Conservation (phyloP, 2,888 invertebrate species). For the Yponomeuta sedellus region DNA sequence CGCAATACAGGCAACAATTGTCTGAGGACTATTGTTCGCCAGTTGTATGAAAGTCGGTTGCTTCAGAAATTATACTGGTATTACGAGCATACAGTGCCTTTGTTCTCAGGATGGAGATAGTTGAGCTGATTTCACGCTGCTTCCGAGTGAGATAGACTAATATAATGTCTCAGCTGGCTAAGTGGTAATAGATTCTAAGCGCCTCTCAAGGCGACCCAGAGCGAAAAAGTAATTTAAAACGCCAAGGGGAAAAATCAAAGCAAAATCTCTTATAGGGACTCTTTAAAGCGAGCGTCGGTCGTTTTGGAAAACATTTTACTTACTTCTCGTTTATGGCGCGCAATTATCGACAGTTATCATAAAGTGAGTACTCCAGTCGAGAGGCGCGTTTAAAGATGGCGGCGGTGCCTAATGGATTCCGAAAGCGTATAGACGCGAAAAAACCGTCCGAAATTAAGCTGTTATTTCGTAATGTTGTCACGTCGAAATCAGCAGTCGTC, state of each 20-base stretch:
- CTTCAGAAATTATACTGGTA: not conserved
- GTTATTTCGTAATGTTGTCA: constrained; percentile 37
- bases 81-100: not conserved
- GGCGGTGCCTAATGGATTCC: constrained; percentile 34
- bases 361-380: not conserved
- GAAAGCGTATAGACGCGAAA: constrained; percentile 34
- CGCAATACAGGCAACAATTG: not conserved
- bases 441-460: constrained; percentile 40
- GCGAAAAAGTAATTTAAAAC: constrained; percentile 3
- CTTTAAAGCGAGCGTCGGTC: not conserved
- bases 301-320: not conserved
- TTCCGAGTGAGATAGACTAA: not conserved
- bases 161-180: not conserved
- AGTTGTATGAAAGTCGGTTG: not conserved
- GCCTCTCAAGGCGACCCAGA: not conserved
- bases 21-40: not conserved
- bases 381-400: constrained; percentile 4
- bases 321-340: not conserved
- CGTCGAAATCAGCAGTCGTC: constrained; percentile 26
- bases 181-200: not conserved
- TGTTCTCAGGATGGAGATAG: not conserved
- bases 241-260: constrained; percentile 4
- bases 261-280: not conserved
- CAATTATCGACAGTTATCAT: not conserved
- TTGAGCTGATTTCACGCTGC: not conserved